phyloP scores from a whole-genome alignment of 2,888 invertebrate genomes.

The Drosophila hamatofila region DNA sequence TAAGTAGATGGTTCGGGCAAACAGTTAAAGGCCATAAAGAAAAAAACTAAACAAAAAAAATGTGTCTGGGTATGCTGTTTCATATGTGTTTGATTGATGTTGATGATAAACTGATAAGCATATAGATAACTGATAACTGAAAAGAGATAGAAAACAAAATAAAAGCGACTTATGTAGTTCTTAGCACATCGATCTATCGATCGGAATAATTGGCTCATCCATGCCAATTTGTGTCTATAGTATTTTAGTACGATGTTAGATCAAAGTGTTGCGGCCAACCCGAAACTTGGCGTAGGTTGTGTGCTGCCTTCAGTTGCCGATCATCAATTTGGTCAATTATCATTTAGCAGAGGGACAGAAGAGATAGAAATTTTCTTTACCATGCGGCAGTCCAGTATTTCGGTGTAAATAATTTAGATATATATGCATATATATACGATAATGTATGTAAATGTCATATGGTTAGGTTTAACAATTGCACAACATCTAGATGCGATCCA shows the following conservation, averaged over 20 bases:
- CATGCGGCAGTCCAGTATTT: slow-evolving; percentile 64
- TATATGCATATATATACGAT: slow-evolving; percentile 1
- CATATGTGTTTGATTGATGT: slow-evolving; percentile 49
- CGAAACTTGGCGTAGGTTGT: slow-evolving; percentile 69
- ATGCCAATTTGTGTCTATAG: slow-evolving; percentile 27
- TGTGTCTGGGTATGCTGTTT: slow-evolving; percentile 49
- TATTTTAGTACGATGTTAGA: slow-evolving; percentile 30
- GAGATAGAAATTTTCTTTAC: slow-evolving; percentile 1
- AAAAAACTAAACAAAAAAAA: not conserved
- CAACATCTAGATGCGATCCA: slow-evolving; percentile 76
- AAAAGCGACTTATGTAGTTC: slow-evolving; percentile 15
- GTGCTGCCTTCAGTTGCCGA: slow-evolving; percentile 69
- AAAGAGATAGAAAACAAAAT: slow-evolving; percentile 4
- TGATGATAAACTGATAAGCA: slow-evolving; percentile 29
- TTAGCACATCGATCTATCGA: slow-evolving; percentile 26
- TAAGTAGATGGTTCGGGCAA: slow-evolving; percentile 57
- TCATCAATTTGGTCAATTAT: slow-evolving; percentile 78
- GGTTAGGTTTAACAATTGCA: slow-evolving; percentile 62
- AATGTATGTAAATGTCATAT: slow-evolving; percentile 58
- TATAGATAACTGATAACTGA: slow-evolving; percentile 9
- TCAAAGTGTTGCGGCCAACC: slow-evolving; percentile 33
- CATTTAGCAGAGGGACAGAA: slow-evolving; percentile 52
- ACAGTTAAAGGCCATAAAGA: slow-evolving; percentile 25
- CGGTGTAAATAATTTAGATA: slow-evolving; percentile 69
- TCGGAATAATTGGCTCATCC: slow-evolving; percentile 27